phyloP scores from a whole-genome alignment of 1,140 invertebrate genomes.

The Drosophila subpulchrella region DNA sequence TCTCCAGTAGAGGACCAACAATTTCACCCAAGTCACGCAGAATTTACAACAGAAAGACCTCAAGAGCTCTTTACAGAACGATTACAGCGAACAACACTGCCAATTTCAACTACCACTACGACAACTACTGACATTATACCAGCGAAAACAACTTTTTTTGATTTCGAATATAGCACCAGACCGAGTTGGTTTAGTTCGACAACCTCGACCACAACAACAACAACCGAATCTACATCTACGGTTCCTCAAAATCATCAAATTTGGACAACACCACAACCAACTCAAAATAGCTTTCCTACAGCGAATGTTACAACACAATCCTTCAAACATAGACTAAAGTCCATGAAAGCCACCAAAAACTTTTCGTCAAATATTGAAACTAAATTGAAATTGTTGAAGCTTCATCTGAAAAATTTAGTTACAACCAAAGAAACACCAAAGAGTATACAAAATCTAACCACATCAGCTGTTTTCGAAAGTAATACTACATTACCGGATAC shows the following conservation, averaged over 20 bases:
- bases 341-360: constrained; percentile 18
- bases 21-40: constrained; percentile 6
- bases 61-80: constrained; percentile 6
- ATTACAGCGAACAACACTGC: constrained; percentile 1
- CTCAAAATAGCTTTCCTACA: not conserved
- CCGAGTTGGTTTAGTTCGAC: constrained; percentile 18
- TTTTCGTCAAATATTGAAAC: constrained; percentile 24
- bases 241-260: constrained; percentile 14
- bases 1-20: constrained; percentile 5
- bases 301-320: constrained; percentile 5
- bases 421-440: constrained; percentile 36
- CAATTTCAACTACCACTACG: constrained; percentile 12
- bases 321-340: constrained; percentile 31
- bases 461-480: constrained; percentile 4
- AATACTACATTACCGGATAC: constrained; percentile 1
- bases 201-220: constrained; percentile 21
- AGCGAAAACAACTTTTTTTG: constrained; percentile 2
- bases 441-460: constrained; percentile 16
- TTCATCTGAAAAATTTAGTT: constrained; percentile 37
- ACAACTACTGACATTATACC: constrained; percentile 17
- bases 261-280: constrained; percentile 23
- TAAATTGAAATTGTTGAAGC: constrained; percentile 35
- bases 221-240: not conserved
- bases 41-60: constrained; percentile 25
- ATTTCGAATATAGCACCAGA: constrained; percentile 15